Percentiles rank a stretch among this genome's conserved stretches.
These are phyloP conservation scores for Alloscopus bannaensis DNA, from an alignment of 2,888 invertebrate species.

Conservation along the genomic window DNA sequence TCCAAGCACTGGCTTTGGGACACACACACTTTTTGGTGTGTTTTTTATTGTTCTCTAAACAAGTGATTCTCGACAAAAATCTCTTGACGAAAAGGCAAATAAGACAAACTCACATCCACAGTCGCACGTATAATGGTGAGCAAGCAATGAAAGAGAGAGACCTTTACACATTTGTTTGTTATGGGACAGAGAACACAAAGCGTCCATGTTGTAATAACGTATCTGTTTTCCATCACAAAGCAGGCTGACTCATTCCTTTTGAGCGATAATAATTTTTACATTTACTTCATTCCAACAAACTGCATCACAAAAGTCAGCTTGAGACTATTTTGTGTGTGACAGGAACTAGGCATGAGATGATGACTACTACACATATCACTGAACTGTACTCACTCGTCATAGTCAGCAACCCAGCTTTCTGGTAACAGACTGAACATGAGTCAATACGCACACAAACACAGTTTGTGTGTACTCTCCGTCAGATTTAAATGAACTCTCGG, in stretches of 20 bases:
- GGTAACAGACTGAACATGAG: neutral
- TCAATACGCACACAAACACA: neutral
- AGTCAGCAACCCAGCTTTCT: neutral
- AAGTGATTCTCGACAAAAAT: no score
- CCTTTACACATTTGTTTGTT: no score
- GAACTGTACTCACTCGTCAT: neutral
- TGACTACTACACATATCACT: neutral
- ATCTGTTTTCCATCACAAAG: constrained; percentile 38
- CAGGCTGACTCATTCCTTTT: constrained; percentile 46
- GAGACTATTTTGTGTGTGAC: neutral
- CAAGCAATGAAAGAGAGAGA: no score
- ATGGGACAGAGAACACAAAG: no score
- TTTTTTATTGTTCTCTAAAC: no score
- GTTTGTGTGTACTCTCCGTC: neutral
- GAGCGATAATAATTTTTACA: constrained; percentile 13
- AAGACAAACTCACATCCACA: no score
- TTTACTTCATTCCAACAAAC: no score
- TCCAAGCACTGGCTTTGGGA: no score
- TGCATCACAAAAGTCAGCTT: neutral
- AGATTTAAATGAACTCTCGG: no score
- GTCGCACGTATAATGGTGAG: no score
- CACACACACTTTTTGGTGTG: no score
- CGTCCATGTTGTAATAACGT: neutral
- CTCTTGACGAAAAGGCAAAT: no score
- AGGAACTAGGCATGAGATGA: neutral